A percentile compares a stretch with the other conserved stretches of the same genome.
These are phyloP conservation scores for Trichonephila clavipes DNA, from an alignment of 1,140 invertebrate species.

Conservation along the genomic window DNA sequence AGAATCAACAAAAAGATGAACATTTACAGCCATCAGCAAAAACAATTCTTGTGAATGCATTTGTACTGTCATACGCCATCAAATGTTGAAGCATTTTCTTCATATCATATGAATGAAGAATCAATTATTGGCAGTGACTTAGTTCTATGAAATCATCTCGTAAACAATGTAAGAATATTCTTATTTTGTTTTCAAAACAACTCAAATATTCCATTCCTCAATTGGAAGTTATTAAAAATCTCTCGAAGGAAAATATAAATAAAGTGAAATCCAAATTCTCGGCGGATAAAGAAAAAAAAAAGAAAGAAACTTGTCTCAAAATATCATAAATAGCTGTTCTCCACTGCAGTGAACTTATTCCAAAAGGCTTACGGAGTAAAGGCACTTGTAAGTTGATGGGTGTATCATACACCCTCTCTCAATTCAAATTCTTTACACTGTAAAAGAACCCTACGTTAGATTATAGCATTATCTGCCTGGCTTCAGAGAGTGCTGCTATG, in stretches of 20 bases:
- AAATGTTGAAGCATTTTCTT: too few species aligned
- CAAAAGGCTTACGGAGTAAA: conserved; percentile 3
- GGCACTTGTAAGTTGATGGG: conserved; percentile 34
- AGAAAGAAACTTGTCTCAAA: neutral
- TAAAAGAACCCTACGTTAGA: neutral
- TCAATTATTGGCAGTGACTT: neutral
- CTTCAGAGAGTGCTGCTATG: conserved; percentile 69
- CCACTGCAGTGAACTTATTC: conserved; percentile 29
- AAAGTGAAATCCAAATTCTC: neutral
- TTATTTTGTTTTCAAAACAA: neutral
- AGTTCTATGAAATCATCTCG: neutral
- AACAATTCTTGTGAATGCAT: too few species aligned
- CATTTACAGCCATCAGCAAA: too few species aligned
- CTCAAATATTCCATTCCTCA: neutral
- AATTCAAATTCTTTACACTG: conserved; percentile 9
- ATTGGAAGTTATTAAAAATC: neutral
- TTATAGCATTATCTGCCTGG: conserved; percentile 70
- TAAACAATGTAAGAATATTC: neutral
- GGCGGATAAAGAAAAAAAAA: neutral
- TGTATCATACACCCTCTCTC: conserved; percentile 35
- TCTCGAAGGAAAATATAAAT: neutral
- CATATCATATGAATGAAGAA: too few species aligned
- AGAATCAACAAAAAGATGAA: neutral
- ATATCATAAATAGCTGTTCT: neutral
- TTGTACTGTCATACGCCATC: too few species aligned